A percentile compares a stretch with the other conserved stretches of the same genome.
These are phyloP conservation scores for Sarotherodon lohbergeri DNA, from an alignment of 2,113 vertebrate species.

Conservation along the genomic window DNA sequence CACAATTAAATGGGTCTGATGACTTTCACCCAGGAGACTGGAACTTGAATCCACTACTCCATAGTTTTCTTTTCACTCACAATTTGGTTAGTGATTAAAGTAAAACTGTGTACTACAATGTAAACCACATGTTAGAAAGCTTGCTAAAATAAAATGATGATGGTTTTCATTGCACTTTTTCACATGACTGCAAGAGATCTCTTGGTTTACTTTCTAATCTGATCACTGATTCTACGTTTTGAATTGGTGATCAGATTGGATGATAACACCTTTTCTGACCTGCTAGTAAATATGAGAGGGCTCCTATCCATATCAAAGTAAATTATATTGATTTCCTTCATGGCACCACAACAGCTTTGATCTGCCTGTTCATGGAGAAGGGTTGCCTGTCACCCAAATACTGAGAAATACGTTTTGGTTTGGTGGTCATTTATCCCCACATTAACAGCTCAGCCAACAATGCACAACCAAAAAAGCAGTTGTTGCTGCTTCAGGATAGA, in stretches of 20 bases:
- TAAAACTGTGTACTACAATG: not conserved
- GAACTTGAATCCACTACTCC: not conserved
- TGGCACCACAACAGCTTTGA: not conserved
- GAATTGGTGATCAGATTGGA: not conserved
- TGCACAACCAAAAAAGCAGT: fast-evolving
- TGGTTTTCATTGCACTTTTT: not conserved
- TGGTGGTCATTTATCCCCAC: not conserved
- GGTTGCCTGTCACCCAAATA: fast-evolving
- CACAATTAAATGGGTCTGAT: not conserved
- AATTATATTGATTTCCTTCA: not conserved
- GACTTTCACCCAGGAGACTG: not conserved
- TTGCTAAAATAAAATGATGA: not conserved
- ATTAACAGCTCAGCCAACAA: not conserved
- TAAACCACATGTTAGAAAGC: not conserved
- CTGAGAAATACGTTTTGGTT: not conserved
- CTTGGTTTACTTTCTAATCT: not conserved
- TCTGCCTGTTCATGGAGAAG: not conserved
- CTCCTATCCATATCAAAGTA: not conserved
- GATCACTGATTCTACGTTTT: not conserved
- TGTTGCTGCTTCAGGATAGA: not conserved
- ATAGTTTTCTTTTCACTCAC: not conserved
- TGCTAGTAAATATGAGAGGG: not conserved
- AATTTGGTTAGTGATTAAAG: not conserved
- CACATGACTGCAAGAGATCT: not conserved
- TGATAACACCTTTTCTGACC: not conserved